A percentile compares a stretch with the other conserved stretches of the same genome.
Conservation (phyloP, 2,113 vertebrate genomes). For the Atrichornis clamosus region DNA sequence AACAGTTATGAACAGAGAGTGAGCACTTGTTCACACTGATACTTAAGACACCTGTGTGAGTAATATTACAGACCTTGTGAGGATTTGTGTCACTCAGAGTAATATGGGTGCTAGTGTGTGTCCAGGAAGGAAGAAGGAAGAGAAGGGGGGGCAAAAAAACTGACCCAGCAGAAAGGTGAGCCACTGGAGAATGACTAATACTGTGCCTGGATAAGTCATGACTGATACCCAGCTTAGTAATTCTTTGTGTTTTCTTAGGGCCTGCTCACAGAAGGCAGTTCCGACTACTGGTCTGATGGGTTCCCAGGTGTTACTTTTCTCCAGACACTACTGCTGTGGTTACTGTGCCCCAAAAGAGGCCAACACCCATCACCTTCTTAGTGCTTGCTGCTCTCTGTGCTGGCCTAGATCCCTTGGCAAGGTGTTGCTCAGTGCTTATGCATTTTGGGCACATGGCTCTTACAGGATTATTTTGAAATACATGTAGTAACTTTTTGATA, state of each 20-base stretch:
- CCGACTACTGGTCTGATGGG: not conserved
- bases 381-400: rapidly evolving
- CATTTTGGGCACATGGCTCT: not conserved
- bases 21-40: not conserved
- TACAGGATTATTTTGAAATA: not conserved
- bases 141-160: not conserved
- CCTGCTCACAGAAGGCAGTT: not conserved
- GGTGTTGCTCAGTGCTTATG: not conserved
- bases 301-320: not conserved
- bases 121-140: not conserved
- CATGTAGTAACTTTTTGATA: not conserved
- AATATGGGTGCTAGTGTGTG: not conserved
- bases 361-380: not conserved
- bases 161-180: not conserved
- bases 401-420: not conserved
- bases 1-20: not conserved
- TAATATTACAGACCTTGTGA: not conserved
- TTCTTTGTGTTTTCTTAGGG: not conserved
- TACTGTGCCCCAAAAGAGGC: not conserved
- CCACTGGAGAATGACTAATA: not conserved
- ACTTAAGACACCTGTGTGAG: not conserved
- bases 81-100: not conserved
- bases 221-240: not conserved
- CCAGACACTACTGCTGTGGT: not conserved
- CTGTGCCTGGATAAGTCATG: not conserved